phyloP scores from a whole-genome alignment of 1,140 invertebrate genomes.

The Tetraneura akinire region DNA sequence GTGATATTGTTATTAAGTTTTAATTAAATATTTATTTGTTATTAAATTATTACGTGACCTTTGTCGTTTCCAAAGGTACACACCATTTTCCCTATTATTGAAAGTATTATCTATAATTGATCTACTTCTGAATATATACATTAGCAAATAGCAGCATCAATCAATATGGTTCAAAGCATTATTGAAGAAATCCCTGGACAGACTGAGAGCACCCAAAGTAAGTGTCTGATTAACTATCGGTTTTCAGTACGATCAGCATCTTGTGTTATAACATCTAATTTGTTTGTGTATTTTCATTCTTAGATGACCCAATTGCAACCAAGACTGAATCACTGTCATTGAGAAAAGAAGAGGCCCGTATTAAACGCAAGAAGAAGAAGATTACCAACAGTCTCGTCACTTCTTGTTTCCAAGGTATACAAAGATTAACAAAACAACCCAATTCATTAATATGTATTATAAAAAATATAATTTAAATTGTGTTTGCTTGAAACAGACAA shows the following conservation, averaged over 20 bases:
- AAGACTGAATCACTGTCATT: constrained; percentile 65
- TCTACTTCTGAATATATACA: not conserved
- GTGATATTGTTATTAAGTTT: constrained; percentile 46
- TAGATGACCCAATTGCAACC: constrained; percentile 54
- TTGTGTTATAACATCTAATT: not conserved
- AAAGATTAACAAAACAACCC: not conserved
- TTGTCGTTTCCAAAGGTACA: not conserved
- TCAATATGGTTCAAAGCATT: constrained; percentile 39
- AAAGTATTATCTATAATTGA: not conserved
- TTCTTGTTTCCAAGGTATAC: constrained; percentile 81
- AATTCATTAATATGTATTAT: not conserved
- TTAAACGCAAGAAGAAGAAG: constrained; percentile 84
- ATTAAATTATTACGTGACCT: constrained; percentile 13
- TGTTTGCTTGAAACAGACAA: not conserved
- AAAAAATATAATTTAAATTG: not conserved
- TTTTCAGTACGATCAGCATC: not conserved
- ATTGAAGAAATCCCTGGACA: constrained; percentile 46
- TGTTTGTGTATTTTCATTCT: not conserved
- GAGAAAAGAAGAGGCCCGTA: constrained; percentile 82
- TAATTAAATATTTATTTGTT: constrained; percentile 33
- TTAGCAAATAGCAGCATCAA: not conserved
- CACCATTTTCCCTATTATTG: not conserved
- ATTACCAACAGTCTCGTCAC: constrained; percentile 82
- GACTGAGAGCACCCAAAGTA: constrained; percentile 41
- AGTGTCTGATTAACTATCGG: not conserved